Evolutionary conservation across 1,140 invertebrate species (phyloP), one percentile per base, ranked within the genome.

Genomic region (Carcinoscorpius rotundicauda): DNA sequence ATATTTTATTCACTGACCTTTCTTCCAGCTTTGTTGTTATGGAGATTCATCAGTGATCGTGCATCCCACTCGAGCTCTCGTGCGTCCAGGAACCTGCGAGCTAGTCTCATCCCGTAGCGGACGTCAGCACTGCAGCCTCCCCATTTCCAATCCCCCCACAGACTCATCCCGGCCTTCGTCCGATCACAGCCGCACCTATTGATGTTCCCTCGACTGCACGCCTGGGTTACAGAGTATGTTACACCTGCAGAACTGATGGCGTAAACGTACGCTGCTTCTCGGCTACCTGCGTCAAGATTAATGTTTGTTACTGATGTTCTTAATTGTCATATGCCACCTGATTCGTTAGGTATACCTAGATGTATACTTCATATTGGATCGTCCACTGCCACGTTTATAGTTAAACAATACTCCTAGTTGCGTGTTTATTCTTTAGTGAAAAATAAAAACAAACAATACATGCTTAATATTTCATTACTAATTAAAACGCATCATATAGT

Each of bases 1-100:
- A 29, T 29, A 29, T 29, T 29, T 29, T 29, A 29, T 29, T 29
- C 29, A 29, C 29, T 29, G 29, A 93, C 91, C 83, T 90, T 82
- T 75, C 92, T 79, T 6, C 93, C 93, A 53, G 91, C 93, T 76
- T 96, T 91, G 75, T 96, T 96, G 77, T 97, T 97, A 75, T 95
- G 92, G 48, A 94, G 79, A 81, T 95, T 94, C 89, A 96, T 95
- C 60, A 95, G 80, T 67, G 87, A 85, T 52, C 88, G 76, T 1
- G 87, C 89, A 73, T 93, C 87, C 62, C 86, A 84, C 58, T 81
- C 79, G 52, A 85, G 85, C 75, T 93, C 91, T 64, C 87, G 81
- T 51, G 86, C 82, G 76, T 94, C 91, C 55, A 94, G 81, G 76
- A 94, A 93, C 70, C 84, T 81, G 74, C 84, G 87, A 9, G 89